Evolutionary conservation across 2,797 vertebrate genomes (phyloP), one percentile per base, ranked within the genome.

Genomic region (Enteromius mattozi): DNA sequence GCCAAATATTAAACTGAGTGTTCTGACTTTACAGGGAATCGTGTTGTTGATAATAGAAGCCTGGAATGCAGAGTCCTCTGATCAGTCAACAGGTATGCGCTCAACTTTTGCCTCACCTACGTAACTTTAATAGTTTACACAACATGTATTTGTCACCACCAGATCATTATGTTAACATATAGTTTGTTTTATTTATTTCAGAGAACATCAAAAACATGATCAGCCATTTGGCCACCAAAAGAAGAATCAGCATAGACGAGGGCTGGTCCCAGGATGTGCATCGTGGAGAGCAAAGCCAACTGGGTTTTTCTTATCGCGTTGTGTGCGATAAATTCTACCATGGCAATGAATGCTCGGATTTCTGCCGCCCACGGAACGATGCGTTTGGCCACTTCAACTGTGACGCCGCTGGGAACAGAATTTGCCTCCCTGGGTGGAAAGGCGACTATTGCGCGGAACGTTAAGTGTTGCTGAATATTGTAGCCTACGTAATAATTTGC

Each of bases 11-110:
- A 27, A 59, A 59, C 59, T 5, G 0, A n/a, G 47, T 35, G n/a
- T 19, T 10, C 61, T 83, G 7, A 7, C 45, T 78, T 2, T 88
- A 96, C 88, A 98, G 97, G 96, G 95, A 7, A 94, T 91, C 0
- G 96, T 97, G 87, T 97, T 95, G 1, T 92, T 98, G 83, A 96
- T 97, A 71, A 92, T 97, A 0, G 97, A 98, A 81, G 95, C 95
- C 19, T 97, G 96, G 97, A 94, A 92, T 76, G 91, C 95, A 0
- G 94, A 95, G 19, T 91, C 95, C 0, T 93, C 93, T 1, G 91
- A 93, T 0, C 93, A 89, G 40, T 93, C 93, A 14, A 94, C 94
- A 94, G 96, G 97, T 98, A 93, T 91, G 87, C 8, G 3, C 6
- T 40, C 65, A 56, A 14, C 30, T 49, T 12, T 30, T 59, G 86